Conservation (phyloP, 2,113 vertebrate species). For the Psophia crepitans region DNA sequence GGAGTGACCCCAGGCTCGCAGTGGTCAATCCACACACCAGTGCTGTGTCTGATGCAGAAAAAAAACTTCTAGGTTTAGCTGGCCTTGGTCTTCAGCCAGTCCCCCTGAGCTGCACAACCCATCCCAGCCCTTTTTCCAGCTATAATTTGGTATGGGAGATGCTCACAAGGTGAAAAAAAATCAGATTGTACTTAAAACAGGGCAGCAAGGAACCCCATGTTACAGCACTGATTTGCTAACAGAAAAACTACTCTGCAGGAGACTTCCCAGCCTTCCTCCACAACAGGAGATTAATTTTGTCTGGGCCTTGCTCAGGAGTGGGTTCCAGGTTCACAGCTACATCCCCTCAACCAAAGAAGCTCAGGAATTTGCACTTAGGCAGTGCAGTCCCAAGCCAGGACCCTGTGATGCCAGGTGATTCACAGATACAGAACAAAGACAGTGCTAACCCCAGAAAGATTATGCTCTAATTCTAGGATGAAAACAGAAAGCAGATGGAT, state of each 20-base stretch:
- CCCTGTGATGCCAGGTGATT: not conserved
- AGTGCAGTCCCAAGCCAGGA: constrained; percentile 4
- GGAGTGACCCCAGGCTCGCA: not conserved
- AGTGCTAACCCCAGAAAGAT: not conserved
- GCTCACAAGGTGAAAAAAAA: not conserved
- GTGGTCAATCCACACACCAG: not conserved
- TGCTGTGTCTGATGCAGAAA: not conserved
- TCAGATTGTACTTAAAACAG: not conserved
- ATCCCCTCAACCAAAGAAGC: not conserved
- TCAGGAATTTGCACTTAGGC: not conserved
- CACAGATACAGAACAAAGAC: not conserved
- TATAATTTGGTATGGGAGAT: not conserved
- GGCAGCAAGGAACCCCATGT: not conserved
- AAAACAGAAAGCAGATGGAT: constrained; percentile 53
- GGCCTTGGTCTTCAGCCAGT: not conserved
- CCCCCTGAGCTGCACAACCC: not conserved
- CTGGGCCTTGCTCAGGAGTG: not conserved
- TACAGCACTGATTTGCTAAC: not conserved
- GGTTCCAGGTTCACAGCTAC: constrained; percentile 11
- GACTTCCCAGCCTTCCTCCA: not conserved
- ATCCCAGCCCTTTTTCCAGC: not conserved
- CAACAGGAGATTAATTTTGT: not conserved
- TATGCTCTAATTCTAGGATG: not conserved
- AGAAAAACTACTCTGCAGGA: not conserved
- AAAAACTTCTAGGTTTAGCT: not conserved